Percentiles rank a stretch among this genome's conserved stretches.
phyloP scores from a whole-genome alignment of 2,113 vertebrate genomes.

The Oceanodroma tethys region DNA sequence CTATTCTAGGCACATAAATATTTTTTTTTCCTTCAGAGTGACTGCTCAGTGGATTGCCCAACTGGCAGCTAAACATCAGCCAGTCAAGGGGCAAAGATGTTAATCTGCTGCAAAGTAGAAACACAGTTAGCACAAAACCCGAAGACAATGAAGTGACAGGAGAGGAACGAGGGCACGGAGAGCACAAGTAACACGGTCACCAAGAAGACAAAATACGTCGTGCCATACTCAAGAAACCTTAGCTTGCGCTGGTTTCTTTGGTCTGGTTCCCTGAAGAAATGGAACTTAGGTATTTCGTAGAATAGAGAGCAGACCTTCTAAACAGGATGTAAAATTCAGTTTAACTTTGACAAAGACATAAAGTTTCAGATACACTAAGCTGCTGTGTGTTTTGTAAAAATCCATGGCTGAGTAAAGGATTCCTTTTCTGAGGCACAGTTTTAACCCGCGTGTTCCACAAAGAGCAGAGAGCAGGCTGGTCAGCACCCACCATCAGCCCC shows the following conservation, averaged over 20 bases:
- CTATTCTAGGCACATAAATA: not conserved
- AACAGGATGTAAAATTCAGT: not conserved
- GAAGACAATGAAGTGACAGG: not conserved
- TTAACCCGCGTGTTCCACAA: fast-evolving
- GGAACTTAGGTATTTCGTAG: not conserved
- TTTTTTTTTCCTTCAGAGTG: not conserved
- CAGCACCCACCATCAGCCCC: not conserved
- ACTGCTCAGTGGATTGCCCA: not conserved
- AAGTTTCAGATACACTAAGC: not conserved
- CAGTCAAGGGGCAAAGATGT: not conserved
- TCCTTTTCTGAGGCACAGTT: not conserved
- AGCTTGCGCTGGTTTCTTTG: not conserved
- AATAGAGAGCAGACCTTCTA: not conserved
- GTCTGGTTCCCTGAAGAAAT: not conserved
- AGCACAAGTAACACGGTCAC: not conserved
- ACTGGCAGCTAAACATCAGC: not conserved
- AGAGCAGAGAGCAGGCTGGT: not conserved
- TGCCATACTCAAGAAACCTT: not conserved
- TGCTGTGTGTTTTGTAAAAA: not conserved
- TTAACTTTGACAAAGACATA: not conserved
- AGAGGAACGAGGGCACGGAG: not conserved
- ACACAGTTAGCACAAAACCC: not conserved
- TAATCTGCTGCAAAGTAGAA: not conserved
- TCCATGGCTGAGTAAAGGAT: not conserved
- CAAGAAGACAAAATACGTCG: fast-evolving